Base-by-base conservation (phyloP, 2,113 vertebrate species). In the Actinemys pallida region DNA sequence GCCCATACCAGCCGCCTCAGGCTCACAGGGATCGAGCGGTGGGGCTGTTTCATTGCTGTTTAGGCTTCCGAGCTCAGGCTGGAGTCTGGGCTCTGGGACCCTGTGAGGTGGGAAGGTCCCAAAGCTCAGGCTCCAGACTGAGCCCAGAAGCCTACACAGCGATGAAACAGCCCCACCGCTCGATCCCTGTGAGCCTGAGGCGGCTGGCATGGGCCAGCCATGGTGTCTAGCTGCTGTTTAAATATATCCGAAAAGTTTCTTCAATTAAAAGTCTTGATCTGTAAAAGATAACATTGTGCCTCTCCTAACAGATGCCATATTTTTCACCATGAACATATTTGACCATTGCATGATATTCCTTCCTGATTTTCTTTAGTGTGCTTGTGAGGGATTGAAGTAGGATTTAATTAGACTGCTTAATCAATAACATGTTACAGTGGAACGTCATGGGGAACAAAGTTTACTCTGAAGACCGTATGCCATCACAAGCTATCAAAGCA, bases 341-440 rank as follows among this genome's bases (percentile, higher is more conserved):
- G 94, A 94, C 45, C 76, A 78, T 88, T 95, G 89, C 85, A 89
- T 94, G 39, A 94, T 87, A 88, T 4, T 31, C 90, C 72, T 85
- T 52, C 69, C 78, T 86, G 4, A 92, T 96, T 95, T 96, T 92
- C 72, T 87, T 82, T 59, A 27, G 80, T 56, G 56, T 75, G 82
- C 87, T 54, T 93, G 3, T 83, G 62, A 89, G 24, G 39, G 50
- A 90, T 50, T 96, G 94, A 97, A 97, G 95, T 84, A 47, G 35
- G 57, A 95, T 92, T 93, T 92, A 96, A 89, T 95, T 90, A 95
- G 39, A 91, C 82, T 92, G 86, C 42, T 90, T 97, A 87, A 95
- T 97, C 89, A 96, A 95, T 97, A 95, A 86, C 35, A 93, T n/a
- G 78, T 81, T 93, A 85, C 82, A 90, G 94, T 90, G 91, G 22